Evolutionary conservation across 53 echinoderm and acorn worm genomes (phyloP).

Genomic region (Hippasteria phrygiana): DNA sequence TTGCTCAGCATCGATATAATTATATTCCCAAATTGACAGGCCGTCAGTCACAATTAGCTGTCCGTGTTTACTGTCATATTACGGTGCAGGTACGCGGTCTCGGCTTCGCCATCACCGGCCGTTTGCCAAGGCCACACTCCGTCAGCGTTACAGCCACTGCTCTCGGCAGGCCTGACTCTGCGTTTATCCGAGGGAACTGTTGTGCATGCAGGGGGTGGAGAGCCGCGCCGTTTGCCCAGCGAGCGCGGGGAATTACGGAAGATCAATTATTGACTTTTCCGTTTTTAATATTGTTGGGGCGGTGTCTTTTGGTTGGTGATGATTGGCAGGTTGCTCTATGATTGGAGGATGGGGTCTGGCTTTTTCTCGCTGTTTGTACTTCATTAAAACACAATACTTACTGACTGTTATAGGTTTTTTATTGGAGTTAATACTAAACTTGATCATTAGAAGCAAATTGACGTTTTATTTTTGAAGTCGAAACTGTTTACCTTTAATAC

Average conservation of each 20-base stretch:
- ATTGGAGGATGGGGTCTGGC: neutral
- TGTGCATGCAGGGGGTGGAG: neutral
- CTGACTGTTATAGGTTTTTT: neutral
- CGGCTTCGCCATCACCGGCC: neutral
- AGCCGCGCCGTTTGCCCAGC: neutral
- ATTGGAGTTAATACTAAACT: neutral
- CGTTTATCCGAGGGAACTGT: neutral
- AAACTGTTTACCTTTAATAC: neutral
- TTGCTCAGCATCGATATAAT: constrained; percentile 44
- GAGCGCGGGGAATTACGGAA: constrained; percentile 8
- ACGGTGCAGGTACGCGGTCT: constrained; percentile 26
- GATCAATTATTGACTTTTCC: constrained; percentile 58
- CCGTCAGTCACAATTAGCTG: constrained; percentile 56
- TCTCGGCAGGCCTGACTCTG: neutral
- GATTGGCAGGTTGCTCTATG: constrained; percentile 19
- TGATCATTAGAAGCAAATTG: neutral
- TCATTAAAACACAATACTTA: neutral
- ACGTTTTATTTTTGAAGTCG: too few species aligned
- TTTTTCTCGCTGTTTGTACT: neutral
- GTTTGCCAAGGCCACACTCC: constrained; percentile 24
- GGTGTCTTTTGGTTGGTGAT: constrained; percentile 20
- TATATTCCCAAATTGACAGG: constrained; percentile 66
- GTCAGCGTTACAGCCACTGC: neutral
- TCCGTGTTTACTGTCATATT: constrained; percentile 67
- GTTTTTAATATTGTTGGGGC: constrained; percentile 46